Evolutionary conservation across 1,140 invertebrate genomes (phyloP).

Genomic region (Leptonema lineaticorne): DNA sequence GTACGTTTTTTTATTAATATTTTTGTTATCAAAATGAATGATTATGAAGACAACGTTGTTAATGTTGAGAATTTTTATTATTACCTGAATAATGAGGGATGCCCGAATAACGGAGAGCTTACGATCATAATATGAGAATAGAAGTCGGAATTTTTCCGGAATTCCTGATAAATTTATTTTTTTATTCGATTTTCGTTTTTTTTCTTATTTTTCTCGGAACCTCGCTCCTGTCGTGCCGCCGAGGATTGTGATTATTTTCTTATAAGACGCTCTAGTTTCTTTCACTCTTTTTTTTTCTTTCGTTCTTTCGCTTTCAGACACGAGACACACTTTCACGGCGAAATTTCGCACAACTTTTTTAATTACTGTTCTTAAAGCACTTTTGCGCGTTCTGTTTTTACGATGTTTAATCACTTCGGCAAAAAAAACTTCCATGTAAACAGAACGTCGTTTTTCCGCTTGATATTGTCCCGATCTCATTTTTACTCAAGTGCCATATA

Average conservation of each 20-base stretch:
- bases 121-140: background rate
- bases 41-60: background rate
- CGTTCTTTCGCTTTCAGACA: too few species aligned
- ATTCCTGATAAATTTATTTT: background rate
- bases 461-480: too few species aligned
- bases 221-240: too few species aligned
- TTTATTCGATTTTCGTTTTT: background rate
- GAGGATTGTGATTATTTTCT: constrained; percentile 3
- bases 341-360: background rate
- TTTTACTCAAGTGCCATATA: too few species aligned
- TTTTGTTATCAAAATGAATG: background rate
- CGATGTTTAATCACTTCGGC: background rate
- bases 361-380: background rate
- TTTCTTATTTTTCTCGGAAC: too few species aligned
- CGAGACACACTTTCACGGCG: background rate
- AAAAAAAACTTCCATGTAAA: background rate
- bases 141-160: background rate
- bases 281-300: too few species aligned
- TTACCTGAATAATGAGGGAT: constrained; percentile 20
- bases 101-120: background rate
- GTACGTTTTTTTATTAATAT: background rate
- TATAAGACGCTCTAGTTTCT: background rate
- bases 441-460: too few species aligned
- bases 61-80: constrained; percentile 18
- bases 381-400: background rate